Percentiles rank a stretch among this genome's conserved stretches.
Conservation (phyloP, 2,113 vertebrate species). For the Periophthalmodon schlosseri region DNA sequence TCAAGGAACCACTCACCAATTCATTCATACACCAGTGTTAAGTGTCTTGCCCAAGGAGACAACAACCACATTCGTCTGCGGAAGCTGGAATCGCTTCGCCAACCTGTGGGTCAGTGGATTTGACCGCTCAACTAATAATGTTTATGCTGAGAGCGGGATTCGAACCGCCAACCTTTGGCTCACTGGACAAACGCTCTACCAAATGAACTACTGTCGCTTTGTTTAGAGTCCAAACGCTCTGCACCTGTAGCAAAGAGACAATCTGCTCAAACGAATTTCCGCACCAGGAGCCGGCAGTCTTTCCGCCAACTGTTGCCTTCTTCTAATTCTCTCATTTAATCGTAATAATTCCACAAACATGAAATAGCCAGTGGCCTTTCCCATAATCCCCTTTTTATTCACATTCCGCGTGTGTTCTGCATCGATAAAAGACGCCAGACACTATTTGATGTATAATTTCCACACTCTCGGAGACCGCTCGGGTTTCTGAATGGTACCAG, state of each 20-base stretch:
- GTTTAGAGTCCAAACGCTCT: conserved; percentile 34
- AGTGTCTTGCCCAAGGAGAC: too few species aligned
- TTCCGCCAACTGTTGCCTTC: conserved; percentile 4
- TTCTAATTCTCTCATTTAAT: conserved; percentile 5
- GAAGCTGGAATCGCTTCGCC: too few species aligned
- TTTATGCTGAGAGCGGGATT: too few species aligned
- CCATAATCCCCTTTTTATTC: conserved; percentile 49
- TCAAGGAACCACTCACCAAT: too few species aligned
- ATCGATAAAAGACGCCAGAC: conserved; percentile 21
- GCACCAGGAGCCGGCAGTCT: not conserved
- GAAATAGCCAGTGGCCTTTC: conserved; percentile 19
- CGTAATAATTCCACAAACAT: conserved; percentile 14
- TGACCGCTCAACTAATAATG: too few species aligned
- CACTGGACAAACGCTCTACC: too few species aligned
- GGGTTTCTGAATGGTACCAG: conserved; percentile 23
- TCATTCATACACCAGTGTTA: too few species aligned
- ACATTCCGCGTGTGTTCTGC: conserved; percentile 31
- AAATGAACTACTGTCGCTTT: not conserved
- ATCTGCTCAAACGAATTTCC: conserved; percentile 17
- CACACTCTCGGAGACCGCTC: conserved; percentile 13
- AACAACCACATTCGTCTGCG: too few species aligned
- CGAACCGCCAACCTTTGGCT: too few species aligned
- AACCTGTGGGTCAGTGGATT: too few species aligned
- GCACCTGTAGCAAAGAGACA: conserved; percentile 32
- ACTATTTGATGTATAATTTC: conserved; percentile 34